phyloP scores from a whole-genome alignment of 2,797 vertebrate genomes.

The Podarcis siculus region DNA sequence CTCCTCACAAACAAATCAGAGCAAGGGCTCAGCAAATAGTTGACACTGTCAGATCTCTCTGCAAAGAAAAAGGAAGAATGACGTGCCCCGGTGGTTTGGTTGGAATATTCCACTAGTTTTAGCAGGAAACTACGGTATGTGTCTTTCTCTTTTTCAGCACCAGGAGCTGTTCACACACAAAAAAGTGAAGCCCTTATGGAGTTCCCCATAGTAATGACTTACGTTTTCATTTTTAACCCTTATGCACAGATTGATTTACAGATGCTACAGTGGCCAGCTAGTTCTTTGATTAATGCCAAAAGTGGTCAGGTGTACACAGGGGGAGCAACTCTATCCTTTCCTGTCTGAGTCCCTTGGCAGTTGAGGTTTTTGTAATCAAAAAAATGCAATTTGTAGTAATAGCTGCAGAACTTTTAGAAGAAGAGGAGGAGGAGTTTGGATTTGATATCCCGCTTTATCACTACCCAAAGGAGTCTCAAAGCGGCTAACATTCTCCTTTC shows the following conservation, averaged over 20 bases:
- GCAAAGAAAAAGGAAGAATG: no score
- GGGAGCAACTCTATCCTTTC: background rate
- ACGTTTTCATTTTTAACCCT: background rate
- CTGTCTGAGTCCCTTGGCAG: background rate
- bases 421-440: no score
- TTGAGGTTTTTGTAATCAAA: background rate
- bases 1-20: no score
- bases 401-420: background rate
- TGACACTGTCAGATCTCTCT: no score
- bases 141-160: constrained; percentile 14
- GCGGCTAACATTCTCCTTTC: no score
- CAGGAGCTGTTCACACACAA: constrained; percentile 30
- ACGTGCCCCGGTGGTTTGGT: no score
- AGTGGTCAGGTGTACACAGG: no score
- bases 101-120: background rate
- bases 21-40: no score
- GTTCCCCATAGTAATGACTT: background rate
- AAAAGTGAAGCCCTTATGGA: background rate
- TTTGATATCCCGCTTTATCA: no score
- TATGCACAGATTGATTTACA: background rate
- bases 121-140: background rate
- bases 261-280: background rate
- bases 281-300: background rate
- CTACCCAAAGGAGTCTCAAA: no score
- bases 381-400: background rate